Percentiles rank a stretch among this genome's conserved stretches.
Evolutionary conservation across 2,888 invertebrate genomes (phyloP).

Genomic region (Amiota mariae): DNA sequence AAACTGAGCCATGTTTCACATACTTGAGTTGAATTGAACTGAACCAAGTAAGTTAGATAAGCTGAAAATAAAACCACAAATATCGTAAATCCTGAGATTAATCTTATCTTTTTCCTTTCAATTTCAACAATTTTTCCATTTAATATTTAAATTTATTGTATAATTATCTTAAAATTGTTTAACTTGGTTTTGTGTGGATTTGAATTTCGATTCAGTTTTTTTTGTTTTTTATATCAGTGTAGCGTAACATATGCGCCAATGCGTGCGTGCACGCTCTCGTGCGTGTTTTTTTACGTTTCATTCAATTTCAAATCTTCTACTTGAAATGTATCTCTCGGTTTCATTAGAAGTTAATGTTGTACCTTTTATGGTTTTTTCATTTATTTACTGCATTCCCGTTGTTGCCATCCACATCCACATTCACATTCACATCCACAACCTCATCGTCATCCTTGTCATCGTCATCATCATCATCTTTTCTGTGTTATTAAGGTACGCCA

Average conservation of each 20-base stretch:
- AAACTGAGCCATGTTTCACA: neutral
- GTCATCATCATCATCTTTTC: neutral
- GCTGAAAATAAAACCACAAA: neutral
- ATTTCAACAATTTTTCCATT: no score
- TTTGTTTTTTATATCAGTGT: neutral
- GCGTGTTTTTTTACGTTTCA: neutral
- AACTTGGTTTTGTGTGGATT: no score
- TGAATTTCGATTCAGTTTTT: no score
- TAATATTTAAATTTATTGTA: no score
- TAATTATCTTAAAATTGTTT: no score
- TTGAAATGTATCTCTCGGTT: neutral
- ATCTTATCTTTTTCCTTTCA: no score
- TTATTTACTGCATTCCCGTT: neutral
- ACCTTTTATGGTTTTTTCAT: neutral
- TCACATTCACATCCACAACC: neutral
- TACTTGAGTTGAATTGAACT: neutral
- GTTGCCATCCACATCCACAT: neutral
- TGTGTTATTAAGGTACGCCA: conserved; percentile 2
- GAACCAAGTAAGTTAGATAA: neutral
- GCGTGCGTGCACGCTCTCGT: neutral
- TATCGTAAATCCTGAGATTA: neutral
- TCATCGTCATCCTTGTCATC: no score
- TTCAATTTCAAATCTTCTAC: no score
- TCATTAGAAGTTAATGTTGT: neutral
- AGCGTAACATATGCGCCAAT: neutral